Evolutionary conservation across 1,140 invertebrate species (phyloP).

Genomic region (Drosophila biarmipes): DNA sequence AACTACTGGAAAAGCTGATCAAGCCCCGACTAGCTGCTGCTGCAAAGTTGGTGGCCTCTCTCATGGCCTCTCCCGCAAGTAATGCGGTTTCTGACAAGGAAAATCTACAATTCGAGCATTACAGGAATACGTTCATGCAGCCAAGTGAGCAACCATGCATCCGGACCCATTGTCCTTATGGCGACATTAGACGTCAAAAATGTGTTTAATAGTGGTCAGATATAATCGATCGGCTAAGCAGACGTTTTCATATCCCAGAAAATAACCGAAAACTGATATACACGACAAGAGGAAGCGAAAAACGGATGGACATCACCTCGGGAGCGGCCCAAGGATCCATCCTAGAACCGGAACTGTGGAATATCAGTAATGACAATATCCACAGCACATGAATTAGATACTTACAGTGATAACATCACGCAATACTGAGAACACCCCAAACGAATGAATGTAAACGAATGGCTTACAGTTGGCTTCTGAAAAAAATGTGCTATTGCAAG

Average conservation of each 20-base stretch:
- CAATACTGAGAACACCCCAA: not conserved
- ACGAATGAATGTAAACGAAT: not conserved
- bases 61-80: not conserved
- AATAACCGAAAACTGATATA: not conserved
- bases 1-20: slow-evolving; percentile 2
- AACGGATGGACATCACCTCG: not conserved
- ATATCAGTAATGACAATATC: not conserved
- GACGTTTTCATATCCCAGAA: not conserved
- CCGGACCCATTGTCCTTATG: not conserved
- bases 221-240: not conserved
- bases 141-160: not conserved
- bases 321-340: not conserved
- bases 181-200: not conserved
- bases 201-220: not conserved
- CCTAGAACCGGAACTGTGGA: not conserved
- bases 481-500: not conserved
- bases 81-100: not conserved
- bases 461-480: not conserved
- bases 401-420: not conserved
- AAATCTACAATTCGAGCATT: not conserved
- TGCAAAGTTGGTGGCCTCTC: not conserved
- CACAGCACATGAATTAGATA: not conserved
- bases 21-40: slow-evolving; percentile 1
- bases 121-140: not conserved
- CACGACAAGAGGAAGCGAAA: not conserved